These are phyloP conservation scores for Rhagonycha fulva DNA, from an alignment of 2,888 invertebrate genomes.

Conservation along the genomic window DNA sequence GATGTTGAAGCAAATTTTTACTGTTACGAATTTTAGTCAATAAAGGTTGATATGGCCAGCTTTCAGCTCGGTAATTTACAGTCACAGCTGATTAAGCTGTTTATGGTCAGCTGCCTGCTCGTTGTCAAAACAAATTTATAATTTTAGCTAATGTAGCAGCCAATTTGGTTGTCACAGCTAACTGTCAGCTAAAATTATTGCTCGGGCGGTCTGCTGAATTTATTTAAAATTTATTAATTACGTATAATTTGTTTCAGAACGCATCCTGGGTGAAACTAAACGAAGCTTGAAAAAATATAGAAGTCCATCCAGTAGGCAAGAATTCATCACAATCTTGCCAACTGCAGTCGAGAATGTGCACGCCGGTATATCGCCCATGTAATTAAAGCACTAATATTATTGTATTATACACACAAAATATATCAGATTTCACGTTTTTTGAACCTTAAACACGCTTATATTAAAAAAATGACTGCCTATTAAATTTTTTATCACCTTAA, in stretches of 20 bases:
- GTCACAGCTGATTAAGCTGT: no score
- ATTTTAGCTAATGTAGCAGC: no score
- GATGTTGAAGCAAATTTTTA: no score
- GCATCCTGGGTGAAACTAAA: slow-evolving; percentile 25
- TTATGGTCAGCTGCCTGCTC: no score
- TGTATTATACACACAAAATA: slow-evolving; percentile 32
- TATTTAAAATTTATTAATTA: background rate
- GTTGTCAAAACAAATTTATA: no score
- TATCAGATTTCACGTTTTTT: background rate
- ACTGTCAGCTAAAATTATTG: no score
- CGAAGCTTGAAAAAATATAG: slow-evolving; percentile 14
- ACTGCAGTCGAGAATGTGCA: slow-evolving; percentile 49
- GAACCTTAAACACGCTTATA: background rate
- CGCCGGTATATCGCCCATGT: slow-evolving; percentile 56
- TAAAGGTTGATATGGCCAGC: no score
- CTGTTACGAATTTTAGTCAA: no score
- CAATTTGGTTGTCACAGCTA: no score
- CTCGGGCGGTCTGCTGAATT: no score
- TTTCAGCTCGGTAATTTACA: no score
- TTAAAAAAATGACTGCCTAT: background rate
- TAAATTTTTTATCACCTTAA: background rate
- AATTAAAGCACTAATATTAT: slow-evolving; percentile 46
- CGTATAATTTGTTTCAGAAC: slow-evolving; percentile 13
- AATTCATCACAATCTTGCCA: slow-evolving; percentile 24
- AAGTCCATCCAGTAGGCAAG: slow-evolving; percentile 19